Base-by-base conservation (phyloP, 2,797 vertebrate species). In the Myotis pilosus region DNA sequence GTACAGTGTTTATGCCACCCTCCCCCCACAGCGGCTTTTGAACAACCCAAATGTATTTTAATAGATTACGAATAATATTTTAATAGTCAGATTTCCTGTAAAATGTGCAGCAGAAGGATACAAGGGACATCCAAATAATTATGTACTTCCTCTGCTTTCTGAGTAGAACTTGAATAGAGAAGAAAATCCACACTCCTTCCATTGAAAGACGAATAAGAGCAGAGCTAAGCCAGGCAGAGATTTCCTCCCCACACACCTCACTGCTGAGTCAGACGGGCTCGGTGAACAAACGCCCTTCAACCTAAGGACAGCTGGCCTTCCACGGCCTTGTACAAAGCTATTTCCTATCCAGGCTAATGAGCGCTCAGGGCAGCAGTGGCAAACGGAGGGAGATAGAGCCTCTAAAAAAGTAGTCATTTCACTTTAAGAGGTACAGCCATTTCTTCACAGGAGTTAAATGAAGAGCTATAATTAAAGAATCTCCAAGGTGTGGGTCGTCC, bases 361-460 rank as follows among this genome's bases (percentile, higher is more conserved):
- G 79, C 62, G 53, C 71, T 95, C 64, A 19, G 72, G 88, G 93
- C 95, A 53, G 66, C 82, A 25, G 85, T 10, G 2, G 57, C 83
- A 91, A 88, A 79, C 30, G 44, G 62, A 62, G 79, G 93, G 88
- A 93, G 89, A 95, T 30, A 96, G 91, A 81, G 49, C 80, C 88
- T 93, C 92, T 92, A 78, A 94, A 97, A 97, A 91, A 79, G 71
- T 68, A 89, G 91, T 94, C 89, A 96, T 96, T 97, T 96, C 60
- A 93, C 88, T 96, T 75, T 83, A 86, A 94, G 75, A 94, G 79
- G 81, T 91, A 79, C 79, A 93, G 79, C 96, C 94, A 69, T 94
- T 92, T 74, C 83, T 96, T 94, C 72, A 84, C 60, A 25, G 83
- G 71, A 89, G 72, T 94, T 92, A 94, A 96, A 96, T 97, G 85